A percentile compares a stretch with the other conserved stretches of the same genome.
Conservation (phyloP, 2,797 vertebrate genomes). For the Jordanella pulchra region DNA sequence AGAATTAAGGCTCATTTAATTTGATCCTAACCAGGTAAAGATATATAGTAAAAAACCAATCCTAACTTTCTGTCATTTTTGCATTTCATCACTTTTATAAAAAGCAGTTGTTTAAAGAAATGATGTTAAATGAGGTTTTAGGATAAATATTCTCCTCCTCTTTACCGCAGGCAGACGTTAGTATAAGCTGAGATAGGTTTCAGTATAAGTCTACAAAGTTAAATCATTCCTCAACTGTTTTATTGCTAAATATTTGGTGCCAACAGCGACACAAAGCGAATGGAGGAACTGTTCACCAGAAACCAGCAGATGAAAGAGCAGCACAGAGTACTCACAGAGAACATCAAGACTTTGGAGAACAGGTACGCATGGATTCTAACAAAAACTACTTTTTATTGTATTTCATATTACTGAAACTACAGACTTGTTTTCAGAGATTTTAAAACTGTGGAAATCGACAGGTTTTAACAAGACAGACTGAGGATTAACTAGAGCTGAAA, state of each 20-base stretch:
- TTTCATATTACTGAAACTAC: neutral
- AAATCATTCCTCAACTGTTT: neutral
- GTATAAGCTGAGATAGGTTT: neutral
- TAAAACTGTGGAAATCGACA: neutral
- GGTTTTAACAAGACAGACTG: neutral
- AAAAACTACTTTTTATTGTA: neutral
- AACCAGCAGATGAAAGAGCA: constrained; percentile 96
- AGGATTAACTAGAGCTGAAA: neutral
- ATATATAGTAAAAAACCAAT: no score
- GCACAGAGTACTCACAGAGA: constrained; percentile 90
- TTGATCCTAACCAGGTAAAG: no score
- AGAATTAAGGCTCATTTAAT: no score
- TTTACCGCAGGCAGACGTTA: no score
- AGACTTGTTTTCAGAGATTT: neutral
- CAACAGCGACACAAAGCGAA: constrained; percentile 87
- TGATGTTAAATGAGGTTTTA: no score
- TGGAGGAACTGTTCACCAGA: constrained; percentile 92
- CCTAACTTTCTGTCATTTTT: no score
- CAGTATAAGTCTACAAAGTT: neutral
- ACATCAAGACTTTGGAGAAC: constrained; percentile 93
- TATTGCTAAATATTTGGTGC: neutral
- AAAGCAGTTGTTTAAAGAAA: no score
- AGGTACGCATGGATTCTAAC: constrained; percentile 76
- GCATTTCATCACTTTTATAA: no score
- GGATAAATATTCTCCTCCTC: no score